Base-by-base conservation (phyloP, 2,113 vertebrate species). In the Tyto alba region DNA sequence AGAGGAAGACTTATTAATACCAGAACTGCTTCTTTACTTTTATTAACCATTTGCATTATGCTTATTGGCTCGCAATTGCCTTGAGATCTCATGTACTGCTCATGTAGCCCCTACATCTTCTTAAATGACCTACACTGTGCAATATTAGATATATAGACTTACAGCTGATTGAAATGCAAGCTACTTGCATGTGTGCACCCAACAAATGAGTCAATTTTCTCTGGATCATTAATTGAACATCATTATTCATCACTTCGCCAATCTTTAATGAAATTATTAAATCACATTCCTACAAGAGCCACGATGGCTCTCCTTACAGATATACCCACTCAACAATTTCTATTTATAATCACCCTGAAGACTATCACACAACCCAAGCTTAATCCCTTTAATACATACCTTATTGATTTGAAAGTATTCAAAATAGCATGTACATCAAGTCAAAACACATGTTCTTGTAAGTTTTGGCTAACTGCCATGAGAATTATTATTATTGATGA, bases 121-220 rank as follows among this genome's bases (percentile, higher is more conserved):
- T 59, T 66, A 40, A 4, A 38, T 32, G 27, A 26, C 10, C 27
- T 11, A 7, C 30, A 1, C 5, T 25, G 38, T 23, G n/a, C 64
- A 34, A 1, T 4, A 16, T 20, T 13, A 56, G 34, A 30, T 19
- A 34, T 2, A 13, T 0, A 45, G 25, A 57, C 10, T 10, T 16
- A 10, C 9, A 52, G 29, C 2, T 38, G 59, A 27, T 25, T 4
- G 53, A 69, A 77, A 47, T 23, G 2, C 17, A 10, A 6, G 5
- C 29, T 16, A 21, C 36, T 36, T 67, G 10, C 45, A 43, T 1
- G 6, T 17, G 16, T 13, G 43, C 32, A 45, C 40, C 14, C 69
- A 72, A 50, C 9, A 69, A 45, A 32, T 11, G 10, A 85, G 26
- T 18, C 38, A 20, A 23, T 14, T 27, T 52, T 66, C n/a, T 45